Conservation (phyloP, 2,888 invertebrate species). For the Apamea anceps region DNA sequence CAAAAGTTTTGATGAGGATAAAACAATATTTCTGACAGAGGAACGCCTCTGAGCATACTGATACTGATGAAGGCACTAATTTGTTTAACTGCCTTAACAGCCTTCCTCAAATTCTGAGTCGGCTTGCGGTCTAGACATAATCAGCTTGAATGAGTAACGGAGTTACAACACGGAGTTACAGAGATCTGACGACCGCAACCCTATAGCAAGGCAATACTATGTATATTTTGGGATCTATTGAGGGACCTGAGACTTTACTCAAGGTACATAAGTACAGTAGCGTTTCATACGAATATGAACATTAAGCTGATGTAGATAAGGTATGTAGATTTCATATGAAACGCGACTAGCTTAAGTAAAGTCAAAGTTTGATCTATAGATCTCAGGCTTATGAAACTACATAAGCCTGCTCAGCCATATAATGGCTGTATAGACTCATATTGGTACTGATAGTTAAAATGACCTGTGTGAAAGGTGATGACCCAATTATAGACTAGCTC, state of each 20-base stretch:
- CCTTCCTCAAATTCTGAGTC: background rate
- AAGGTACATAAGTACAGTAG: background rate
- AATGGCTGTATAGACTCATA: no score
- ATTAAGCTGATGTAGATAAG: background rate
- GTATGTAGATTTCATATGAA: background rate
- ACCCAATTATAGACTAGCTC: background rate
- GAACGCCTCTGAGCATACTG: background rate
- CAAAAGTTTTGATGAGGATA: slow-evolving; percentile 48
- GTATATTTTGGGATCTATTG: background rate
- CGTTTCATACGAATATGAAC: background rate
- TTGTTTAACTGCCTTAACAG: background rate
- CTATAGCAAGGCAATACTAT: background rate
- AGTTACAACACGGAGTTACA: background rate
- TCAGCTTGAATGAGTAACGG: background rate
- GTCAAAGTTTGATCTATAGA: background rate
- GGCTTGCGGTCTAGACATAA: background rate
- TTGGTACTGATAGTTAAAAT: background rate
- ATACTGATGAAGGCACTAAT: slow-evolving; percentile 19
- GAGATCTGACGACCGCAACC: background rate
- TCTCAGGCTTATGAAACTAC: background rate
- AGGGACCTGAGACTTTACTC: background rate
- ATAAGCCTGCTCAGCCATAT: no score
- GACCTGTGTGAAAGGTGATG: background rate
- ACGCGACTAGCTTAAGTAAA: background rate
- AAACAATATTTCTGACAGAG: slow-evolving; percentile 30